Base-by-base conservation (phyloP, 2,113 vertebrate genomes). In the Sphaerodactylus townsendi region DNA sequence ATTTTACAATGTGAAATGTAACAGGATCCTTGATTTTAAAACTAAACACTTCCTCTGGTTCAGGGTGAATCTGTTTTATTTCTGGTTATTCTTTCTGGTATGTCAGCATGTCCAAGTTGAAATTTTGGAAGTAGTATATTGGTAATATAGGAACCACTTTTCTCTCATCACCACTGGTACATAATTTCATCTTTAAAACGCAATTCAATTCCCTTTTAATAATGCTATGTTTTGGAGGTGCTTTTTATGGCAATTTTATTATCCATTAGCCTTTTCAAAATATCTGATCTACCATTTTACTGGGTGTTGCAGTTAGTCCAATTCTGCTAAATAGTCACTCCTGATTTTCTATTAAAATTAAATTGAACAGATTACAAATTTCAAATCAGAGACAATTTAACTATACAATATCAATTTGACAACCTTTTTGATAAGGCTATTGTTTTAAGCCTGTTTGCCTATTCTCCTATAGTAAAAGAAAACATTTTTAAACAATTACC, bases 271-370 rank as follows among this genome's bases (percentile, higher is more conserved):
- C 64, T 65, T 93, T 89, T 88, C 77, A 86, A 75, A 85, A 73
- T 81, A 79, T 86, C 86, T 91, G 88, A 88, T 93, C 85, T 80
- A 88, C 79, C 90, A 75, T 93, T 91, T 90, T 87, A 75, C 87
- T 77, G 90, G 90, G 83, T 91, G 84, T 92, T 91, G 89, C 87
- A 91, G 91, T 91, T 79, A 85, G 85, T 85, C 87, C 87, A 92
- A 93, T 93, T 92, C 87, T 91, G 87, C n/a, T 86, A 91, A 86
- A 75, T 50, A 53, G 10, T 87, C 80, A 39, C 79, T 91, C 71
- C 90, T 88, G 44, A 86, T 11, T 25, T 79, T 79, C 46, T 80
- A 84, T 87, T 90, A 87, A 79, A 90, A 90, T 88, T 71, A 89
- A 92, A 90, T 90, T 83, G 87, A 93, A 91, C 71, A 90, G 87